Conservation (phyloP, 2,888 invertebrate species). For the Leucophenga maculata region DNA sequence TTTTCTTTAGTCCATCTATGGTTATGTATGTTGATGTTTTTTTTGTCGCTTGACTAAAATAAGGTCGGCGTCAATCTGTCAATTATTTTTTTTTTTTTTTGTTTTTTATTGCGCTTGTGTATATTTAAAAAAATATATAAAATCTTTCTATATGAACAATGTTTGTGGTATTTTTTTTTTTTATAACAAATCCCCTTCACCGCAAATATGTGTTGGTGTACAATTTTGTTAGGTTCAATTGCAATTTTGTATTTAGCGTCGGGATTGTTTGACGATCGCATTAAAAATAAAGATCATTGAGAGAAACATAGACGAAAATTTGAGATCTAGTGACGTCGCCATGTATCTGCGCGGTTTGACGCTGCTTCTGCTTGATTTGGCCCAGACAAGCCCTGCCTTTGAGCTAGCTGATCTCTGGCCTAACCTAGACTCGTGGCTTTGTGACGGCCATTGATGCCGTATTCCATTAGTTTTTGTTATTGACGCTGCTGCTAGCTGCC, state of each 20-base stretch:
- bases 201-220: conserved; percentile 5
- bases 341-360: too few relatives aligned
- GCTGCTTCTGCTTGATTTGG: background rate
- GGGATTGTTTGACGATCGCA: too few relatives aligned
- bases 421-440: conserved; percentile 16
- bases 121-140: background rate
- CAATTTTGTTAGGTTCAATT: background rate
- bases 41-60: conserved; percentile 30
- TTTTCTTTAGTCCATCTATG: conserved; percentile 49
- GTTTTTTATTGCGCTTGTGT: conserved; percentile 5
- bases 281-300: background rate
- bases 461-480: conserved; percentile 12
- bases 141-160: background rate
- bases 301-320: background rate
- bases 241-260: conserved; percentile 2
- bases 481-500: background rate
- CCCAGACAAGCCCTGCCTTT: conserved; percentile 1
- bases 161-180: conserved; percentile 20
- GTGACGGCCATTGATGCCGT: conserved; percentile 14
- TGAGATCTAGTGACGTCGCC: background rate
- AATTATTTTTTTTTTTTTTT: conserved; percentile 33
- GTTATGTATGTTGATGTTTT: conserved; percentile 32
- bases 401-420: background rate
- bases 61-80: conserved; percentile 61
- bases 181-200: conserved; percentile 4